Evolutionary conservation across 92 coral and sea anemone species (phyloP).

Genomic region (Palythoa grandis): DNA sequence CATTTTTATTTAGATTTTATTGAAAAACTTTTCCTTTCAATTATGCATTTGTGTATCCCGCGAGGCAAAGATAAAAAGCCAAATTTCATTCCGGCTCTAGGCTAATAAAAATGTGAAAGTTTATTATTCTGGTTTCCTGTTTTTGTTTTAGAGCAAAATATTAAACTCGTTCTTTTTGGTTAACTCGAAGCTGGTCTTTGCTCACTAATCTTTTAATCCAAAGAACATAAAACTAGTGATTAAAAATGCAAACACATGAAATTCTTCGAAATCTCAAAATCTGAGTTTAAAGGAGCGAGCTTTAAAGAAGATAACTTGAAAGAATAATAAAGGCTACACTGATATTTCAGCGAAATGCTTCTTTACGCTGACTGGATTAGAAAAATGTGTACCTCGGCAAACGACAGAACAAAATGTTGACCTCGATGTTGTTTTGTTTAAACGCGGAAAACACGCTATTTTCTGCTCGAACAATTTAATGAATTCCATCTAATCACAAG

Average conservation of each 20-base stretch:
- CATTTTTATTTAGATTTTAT: neutral
- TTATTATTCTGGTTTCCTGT: slow-evolving; percentile 40
- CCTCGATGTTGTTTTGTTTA: neutral
- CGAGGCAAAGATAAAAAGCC: slow-evolving; percentile 18
- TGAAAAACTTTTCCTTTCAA: neutral
- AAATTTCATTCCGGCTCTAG: slow-evolving; percentile 30
- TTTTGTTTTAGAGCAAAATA: slow-evolving; percentile 29
- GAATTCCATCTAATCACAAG: neutral
- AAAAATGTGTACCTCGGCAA: neutral
- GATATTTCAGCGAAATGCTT: neutral
- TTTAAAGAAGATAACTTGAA: neutral
- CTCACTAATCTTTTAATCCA: slow-evolving; percentile 30
- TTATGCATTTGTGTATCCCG: neutral
- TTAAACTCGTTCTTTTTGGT: slow-evolving; percentile 21
- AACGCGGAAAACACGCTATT: neutral
- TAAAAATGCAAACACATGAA: slow-evolving; percentile 21
- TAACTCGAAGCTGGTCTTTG: slow-evolving; percentile 3
- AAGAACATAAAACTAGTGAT: slow-evolving; percentile 8
- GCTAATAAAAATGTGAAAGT: slow-evolving; percentile 28
- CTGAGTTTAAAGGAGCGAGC: neutral
- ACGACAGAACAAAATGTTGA: neutral
- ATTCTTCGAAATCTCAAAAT: neutral
- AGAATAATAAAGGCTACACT: neutral
- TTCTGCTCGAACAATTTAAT: neutral
- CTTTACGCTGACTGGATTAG: neutral